phyloP scores from a whole-genome alignment of 1,140 invertebrate genomes.

The Hesperophylax magnus region DNA sequence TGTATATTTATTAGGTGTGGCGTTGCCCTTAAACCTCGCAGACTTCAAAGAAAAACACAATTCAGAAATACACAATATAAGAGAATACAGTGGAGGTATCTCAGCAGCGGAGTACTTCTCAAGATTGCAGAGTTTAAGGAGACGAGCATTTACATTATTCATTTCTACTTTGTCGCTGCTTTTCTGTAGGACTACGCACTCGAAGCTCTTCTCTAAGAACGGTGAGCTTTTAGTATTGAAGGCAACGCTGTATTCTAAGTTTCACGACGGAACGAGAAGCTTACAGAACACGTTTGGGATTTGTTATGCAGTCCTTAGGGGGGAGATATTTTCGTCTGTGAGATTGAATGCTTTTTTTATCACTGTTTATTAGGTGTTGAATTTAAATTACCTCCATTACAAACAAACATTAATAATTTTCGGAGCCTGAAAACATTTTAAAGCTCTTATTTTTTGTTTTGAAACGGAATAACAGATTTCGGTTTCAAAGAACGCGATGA shows the following conservation, averaged over 20 bases:
- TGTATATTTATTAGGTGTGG: constrained; percentile 1
- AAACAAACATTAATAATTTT: constrained; percentile 8
- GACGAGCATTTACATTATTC: neutral
- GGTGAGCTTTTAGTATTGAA: constrained; percentile 27
- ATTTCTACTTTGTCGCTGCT: constrained; percentile 13
- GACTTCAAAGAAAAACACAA: too few species aligned
- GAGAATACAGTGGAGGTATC: too few species aligned
- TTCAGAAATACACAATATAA: too few species aligned
- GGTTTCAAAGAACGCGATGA: neutral
- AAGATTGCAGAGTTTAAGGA: too few species aligned
- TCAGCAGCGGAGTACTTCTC: too few species aligned
- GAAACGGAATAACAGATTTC: too few species aligned
- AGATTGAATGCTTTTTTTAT: constrained; percentile 19
- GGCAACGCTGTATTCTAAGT: neutral
- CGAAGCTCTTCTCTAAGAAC: neutral
- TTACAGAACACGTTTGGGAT: neutral
- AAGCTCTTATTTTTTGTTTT: too few species aligned
- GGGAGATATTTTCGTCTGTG: constrained; percentile 9
- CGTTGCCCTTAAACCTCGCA: neutral
- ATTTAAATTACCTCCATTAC: constrained; percentile 18
- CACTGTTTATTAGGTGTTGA: constrained; percentile 23
- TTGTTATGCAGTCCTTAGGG: constrained; percentile 3
- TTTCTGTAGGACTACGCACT: neutral
- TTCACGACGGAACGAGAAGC: neutral
- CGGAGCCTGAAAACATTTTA: too few species aligned